Conservation (phyloP, 1,140 invertebrate genomes). For the Drosophila nigromelanica region DNA sequence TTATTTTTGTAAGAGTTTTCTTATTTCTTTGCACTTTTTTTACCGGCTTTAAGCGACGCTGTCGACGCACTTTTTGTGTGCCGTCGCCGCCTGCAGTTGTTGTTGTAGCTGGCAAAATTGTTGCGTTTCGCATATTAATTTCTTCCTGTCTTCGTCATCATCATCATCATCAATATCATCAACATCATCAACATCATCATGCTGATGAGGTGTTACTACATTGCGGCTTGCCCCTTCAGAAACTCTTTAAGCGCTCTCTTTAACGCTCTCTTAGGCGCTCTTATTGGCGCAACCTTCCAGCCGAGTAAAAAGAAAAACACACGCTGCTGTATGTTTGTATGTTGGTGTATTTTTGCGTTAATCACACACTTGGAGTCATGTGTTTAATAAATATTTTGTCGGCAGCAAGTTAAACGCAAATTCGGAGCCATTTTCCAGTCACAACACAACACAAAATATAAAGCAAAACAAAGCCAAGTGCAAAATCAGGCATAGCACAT, state of each 20-base stretch:
- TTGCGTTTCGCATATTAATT: conserved; percentile 83
- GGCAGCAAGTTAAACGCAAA: conserved; percentile 46
- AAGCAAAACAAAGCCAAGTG: conserved; percentile 57
- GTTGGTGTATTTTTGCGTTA: conserved; percentile 22
- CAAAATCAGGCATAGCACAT: conserved; percentile 48
- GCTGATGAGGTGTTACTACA: conserved; percentile 44
- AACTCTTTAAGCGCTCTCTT: conserved; percentile 39
- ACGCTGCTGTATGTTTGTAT: background rate
- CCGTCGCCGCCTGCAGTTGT: conserved; percentile 28
- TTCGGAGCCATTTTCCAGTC: conserved; percentile 68
- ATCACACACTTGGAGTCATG: conserved; percentile 60
- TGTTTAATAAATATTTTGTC: conserved; percentile 70
- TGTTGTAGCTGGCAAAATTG: conserved; percentile 77
- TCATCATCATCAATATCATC: conserved; percentile 34
- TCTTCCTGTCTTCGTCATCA: conserved; percentile 75
- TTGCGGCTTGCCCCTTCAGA: conserved; percentile 19
- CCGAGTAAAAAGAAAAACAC: conserved; percentile 16
- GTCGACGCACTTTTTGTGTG: conserved; percentile 52
- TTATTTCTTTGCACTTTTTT: conserved; percentile 45
- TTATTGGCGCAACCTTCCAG: conserved; percentile 75
- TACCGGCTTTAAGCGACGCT: conserved; percentile 62
- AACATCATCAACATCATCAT: conserved; percentile 28
- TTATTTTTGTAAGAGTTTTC: conserved; percentile 48
- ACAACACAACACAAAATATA: conserved; percentile 43
- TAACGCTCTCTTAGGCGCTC: conserved; percentile 62